Base-by-base conservation (phyloP, 2,113 vertebrate species). In the Setophaga petechia region DNA sequence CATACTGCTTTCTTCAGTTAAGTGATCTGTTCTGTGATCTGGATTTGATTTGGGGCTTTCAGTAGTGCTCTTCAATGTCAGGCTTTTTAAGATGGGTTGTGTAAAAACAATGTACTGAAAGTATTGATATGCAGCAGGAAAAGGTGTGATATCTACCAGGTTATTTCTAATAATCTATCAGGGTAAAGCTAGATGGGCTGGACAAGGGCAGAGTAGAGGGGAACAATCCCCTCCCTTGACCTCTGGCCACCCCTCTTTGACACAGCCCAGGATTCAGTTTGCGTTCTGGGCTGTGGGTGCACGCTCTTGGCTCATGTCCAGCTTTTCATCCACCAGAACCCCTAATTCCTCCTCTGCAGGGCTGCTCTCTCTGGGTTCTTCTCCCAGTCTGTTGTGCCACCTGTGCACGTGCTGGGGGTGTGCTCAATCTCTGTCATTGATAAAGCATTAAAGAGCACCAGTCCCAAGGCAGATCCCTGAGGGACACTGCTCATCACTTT, bases 341-440 rank as follows among this genome's bases (percentile, higher is more conserved):
- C 10, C 22, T 2, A 12, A 52, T 46, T 19, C 22, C 46, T 49
- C 9, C 52, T 52, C 27, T 77, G 73, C 46, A 52, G 46, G 46
- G 18, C 72, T 44, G 18, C 14, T 52, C 25, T n/a, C 35, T 52
- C 54, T 46, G 27, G 31, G 22, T 28, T 87, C n/a, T 65, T 39
- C 7, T 68, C 27, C 27, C 33, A 61, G 33, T 33, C 17, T 68
- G 37, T 68, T 59, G 25, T 57, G 69, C 23, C 61, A 25, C 15
- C 22, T 52, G 73, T 63, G 52, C 33, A 37, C 0, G 3, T 59
- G 52, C 62, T 2, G 3, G 21, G 35, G 31, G 24, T 51, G 44
- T 1, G 0, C n/a, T 76, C 0, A 0, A 25, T 49, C 51, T 27
- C 41, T 41, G 52, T 35, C 59, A 47, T 10, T 84, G 25, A 41